Percentiles rank a stretch among this genome's conserved stretches.
These are phyloP conservation scores for Thinocorus orbignyianus DNA, from an alignment of 2,113 vertebrate species.

Conservation along the genomic window DNA sequence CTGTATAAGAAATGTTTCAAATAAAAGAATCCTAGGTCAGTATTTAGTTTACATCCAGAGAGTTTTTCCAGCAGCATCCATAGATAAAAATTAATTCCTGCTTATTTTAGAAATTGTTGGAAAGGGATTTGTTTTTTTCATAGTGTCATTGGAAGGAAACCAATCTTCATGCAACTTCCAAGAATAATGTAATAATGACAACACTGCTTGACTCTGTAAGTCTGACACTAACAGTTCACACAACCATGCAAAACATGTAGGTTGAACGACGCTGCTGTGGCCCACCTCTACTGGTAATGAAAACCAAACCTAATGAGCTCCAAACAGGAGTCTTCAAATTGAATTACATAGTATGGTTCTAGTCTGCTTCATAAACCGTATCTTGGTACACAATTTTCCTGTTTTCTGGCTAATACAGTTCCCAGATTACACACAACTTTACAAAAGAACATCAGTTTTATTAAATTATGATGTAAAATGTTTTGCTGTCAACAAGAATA, in stretches of 20 bases:
- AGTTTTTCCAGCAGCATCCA: neutral
- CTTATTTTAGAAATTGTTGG: neutral
- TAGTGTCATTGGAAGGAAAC: neutral
- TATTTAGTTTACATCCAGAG: neutral
- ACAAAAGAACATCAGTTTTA: conserved; percentile 10
- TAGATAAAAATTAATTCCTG: neutral
- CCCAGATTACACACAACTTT: conserved; percentile 38
- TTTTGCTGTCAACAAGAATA: conserved; percentile 16
- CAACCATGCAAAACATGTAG: neutral
- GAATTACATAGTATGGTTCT: conserved; percentile 28
- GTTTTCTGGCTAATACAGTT: conserved; percentile 46
- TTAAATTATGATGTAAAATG: conserved; percentile 55
- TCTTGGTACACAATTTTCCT: conserved; percentile 40
- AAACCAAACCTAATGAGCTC: conserved; percentile 30
- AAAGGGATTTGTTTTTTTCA: neutral
- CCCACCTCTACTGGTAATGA: neutral
- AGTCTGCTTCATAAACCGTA: conserved; percentile 54
- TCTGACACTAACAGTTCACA: neutral
- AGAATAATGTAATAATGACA: neutral
- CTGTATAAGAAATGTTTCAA: neutral
- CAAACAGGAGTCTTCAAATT: conserved; percentile 22
- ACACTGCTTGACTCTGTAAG: neutral
- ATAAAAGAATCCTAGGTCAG: neutral
- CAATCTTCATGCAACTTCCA: neutral
- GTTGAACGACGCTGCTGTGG: neutral